A percentile compares a stretch with the other conserved stretches of the same genome.
Evolutionary conservation across 2,888 invertebrate species (phyloP).

Genomic region (Trichopoda pennipes): DNA sequence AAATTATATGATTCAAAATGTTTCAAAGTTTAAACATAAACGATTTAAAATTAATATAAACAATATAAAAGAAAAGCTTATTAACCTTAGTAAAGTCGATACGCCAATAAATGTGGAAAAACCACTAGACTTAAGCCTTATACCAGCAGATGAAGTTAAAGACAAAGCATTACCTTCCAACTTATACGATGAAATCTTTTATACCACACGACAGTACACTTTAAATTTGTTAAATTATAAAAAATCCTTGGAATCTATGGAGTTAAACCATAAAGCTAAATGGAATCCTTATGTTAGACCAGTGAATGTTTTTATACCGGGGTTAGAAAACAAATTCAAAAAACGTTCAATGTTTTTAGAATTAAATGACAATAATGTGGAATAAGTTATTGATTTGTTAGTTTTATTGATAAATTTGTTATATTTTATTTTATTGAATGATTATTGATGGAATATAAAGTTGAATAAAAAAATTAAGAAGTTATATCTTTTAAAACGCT

Average conservation of each 20-base stretch:
- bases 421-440: not conserved
- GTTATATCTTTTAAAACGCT: conserved; percentile 69
- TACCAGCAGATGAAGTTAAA: not conserved
- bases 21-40: conserved; percentile 62
- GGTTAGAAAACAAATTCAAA: conserved; percentile 45
- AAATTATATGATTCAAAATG: conserved; percentile 51
- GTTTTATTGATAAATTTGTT: not conserved
- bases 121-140: not conserved
- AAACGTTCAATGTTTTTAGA: conserved; percentile 60
- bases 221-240: conserved; percentile 71
- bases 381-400: no score
- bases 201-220: conserved; percentile 68
- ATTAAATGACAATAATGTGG: conserved; percentile 18
- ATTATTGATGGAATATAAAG: not conserved
- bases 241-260: conserved; percentile 69
- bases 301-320: not conserved
- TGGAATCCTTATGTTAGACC: conserved; percentile 66
- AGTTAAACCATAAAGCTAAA: conserved; percentile 68
- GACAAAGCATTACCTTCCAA: conserved; percentile 19
- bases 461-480: conserved; percentile 44
- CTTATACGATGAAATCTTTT: conserved; percentile 70
- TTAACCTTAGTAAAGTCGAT: conserved; percentile 25
- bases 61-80: conserved; percentile 51
- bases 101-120: not conserved
- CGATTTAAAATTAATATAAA: conserved; percentile 66